Base-by-base conservation (phyloP, 1,140 invertebrate genomes). In the Diabrotica undecimpunctata region DNA sequence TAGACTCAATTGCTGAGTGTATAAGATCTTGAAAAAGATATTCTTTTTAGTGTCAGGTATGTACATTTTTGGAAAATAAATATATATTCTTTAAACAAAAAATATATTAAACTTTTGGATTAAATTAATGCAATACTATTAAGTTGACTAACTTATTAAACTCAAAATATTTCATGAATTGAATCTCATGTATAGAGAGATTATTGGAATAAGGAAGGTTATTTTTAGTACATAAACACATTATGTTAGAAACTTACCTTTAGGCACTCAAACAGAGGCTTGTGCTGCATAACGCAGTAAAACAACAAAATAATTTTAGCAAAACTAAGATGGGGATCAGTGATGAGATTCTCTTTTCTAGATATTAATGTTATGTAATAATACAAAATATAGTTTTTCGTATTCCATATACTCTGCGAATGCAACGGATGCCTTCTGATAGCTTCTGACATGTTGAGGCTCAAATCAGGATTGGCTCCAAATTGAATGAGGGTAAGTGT, bases 361-460 rank as follows among this genome's bases (percentile, higher is more conserved):
- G 84, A 86, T 68, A 90, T 83, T 61, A 87, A 76, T 72, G 88
- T 84, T 60, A 90, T 85, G 72, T 88, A 90, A 75, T 88, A 87
- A 72, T 87, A 89, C 6, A 86, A 80, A 68, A 88, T 83, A 77
- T 86, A 86, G 77, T 86, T 84, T 64, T 84, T 82, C 55, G 81
- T 83, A 77, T 87, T 82, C 81, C 86, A 84, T 72, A 87, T 76
- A 77, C 86, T 81, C 74, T 87, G 78, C 67, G 84, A 81, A 69
- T 71, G 64, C 74, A 57, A 74, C 54, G 70, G 78, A 76, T 60
- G 81, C 70, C 67, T 81, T 75, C 72, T 80, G 74, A 77, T 77
- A 66, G 76, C 74, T 71, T 79, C 78, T 2, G 77, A 73, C 66
- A 79, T 77, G 57, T 79, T 83, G 62, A 86, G 78, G 41, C 80